Base-by-base conservation (phyloP, 2,888 invertebrate species). In the Machimus atricapillus region DNA sequence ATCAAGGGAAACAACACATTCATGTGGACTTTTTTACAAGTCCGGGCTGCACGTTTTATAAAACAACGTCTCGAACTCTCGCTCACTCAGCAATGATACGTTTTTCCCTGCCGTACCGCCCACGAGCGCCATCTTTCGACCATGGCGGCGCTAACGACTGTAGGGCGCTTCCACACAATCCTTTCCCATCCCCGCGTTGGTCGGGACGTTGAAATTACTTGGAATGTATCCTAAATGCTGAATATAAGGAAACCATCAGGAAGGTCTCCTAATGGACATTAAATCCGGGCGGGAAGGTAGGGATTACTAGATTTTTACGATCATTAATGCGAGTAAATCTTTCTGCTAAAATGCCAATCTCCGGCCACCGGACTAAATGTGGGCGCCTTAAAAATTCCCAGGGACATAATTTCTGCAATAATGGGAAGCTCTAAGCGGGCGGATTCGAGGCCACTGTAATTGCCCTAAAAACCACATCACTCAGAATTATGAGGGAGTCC, bases 211-310 rank as follows among this genome's bases (percentile, higher is more conserved):
- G 43, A 79, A 79, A 43, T 79, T 43, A 79, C 79, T 43, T 79
- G 43, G 79, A 79, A 79, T 43, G 43, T 46, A 46, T 82, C 34
- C 82, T 31, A 52, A 82, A 31, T 82, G 82, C 56, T 56, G 82
- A 79, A 82, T 82, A 56, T 58, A 82, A 56, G 56, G 82, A 56
- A 56, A 34, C 31, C 58, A 82, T 58, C 27, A 19, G 56, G 82
- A 31, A 27, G 16, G 31, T 82, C n/a, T 82, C 82, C 82, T 82
- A 82, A 82, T 52, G 58, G 82, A 82, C 82, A 82, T 58, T 56
- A 82, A 56, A 58, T 82, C 58, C 56, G 52, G 56, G 56, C n/a
- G 27, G 58, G 82, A 27, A 79, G 46, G 19, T 56, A 12, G 37
- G 82, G 82, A 82, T 82, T 56, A 82, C 56, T 56, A 31, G 27